Percentiles rank a stretch among this genome's conserved stretches.
These are phyloP conservation scores for Oenanthe melanoleuca DNA, from an alignment of 2,113 vertebrate species.

Conservation along the genomic window DNA sequence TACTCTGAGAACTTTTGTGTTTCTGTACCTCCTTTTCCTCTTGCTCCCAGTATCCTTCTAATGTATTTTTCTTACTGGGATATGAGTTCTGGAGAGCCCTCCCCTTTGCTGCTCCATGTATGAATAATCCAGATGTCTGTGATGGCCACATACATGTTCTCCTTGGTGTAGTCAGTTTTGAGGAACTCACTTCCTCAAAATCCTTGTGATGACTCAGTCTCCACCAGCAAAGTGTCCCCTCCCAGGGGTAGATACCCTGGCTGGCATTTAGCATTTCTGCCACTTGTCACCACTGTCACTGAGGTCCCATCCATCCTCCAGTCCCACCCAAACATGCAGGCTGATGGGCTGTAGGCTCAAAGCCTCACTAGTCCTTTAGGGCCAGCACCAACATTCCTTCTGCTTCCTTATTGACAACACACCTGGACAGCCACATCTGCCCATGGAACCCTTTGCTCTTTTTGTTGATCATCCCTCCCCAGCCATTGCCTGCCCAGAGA, in stretches of 20 bases:
- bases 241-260: rapidly evolving
- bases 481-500: neutral
- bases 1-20: neutral
- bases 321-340: neutral
- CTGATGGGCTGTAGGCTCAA: neutral
- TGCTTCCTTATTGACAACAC: neutral
- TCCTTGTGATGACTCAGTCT: neutral
- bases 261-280: neutral
- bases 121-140: neutral
- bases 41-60: neutral
- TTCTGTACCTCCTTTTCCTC: neutral
- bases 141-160: neutral
- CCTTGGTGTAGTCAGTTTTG: neutral
- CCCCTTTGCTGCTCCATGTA: neutral
- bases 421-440: neutral
- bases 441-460: neutral
- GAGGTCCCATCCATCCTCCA: neutral
- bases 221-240: neutral
- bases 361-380: neutral
- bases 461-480: neutral
- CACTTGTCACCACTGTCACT: neutral
- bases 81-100: neutral
- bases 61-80: neutral
- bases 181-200: neutral
- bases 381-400: neutral